Evolutionary conservation across 2,113 vertebrate genomes (phyloP).

Genomic region (Dicentrarchus labrax): DNA sequence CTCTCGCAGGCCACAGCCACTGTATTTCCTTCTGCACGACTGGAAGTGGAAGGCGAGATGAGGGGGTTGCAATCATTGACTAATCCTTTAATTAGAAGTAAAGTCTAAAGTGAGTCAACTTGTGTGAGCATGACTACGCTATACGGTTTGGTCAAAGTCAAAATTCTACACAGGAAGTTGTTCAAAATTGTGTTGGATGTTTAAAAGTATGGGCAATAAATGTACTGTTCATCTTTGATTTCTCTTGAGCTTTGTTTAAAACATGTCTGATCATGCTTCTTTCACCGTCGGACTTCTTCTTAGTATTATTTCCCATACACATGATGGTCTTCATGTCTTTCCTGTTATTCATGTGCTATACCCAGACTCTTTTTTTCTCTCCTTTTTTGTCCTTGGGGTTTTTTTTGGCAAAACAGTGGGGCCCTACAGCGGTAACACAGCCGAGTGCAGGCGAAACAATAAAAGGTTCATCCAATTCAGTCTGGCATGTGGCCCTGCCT

Average conservation of each 20-base stretch:
- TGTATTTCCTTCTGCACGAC: too few relatives aligned
- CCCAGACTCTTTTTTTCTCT: background rate
- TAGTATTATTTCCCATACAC: background rate
- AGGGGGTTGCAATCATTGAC: too few relatives aligned
- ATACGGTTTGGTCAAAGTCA: too few relatives aligned
- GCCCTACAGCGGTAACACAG: constrained; percentile 38
- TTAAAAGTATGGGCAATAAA: background rate
- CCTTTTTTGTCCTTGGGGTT: constrained; percentile 32
- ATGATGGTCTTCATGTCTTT: background rate
- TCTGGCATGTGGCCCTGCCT: constrained; percentile 75
- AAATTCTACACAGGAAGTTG: background rate
- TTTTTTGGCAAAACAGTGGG: constrained; percentile 48
- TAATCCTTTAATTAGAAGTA: background rate
- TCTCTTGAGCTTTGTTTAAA: background rate
- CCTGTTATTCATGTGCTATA: constrained; percentile 29
- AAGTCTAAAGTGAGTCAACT: background rate
- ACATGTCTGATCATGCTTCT: background rate
- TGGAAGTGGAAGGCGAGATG: too few relatives aligned
- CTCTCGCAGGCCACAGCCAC: too few relatives aligned
- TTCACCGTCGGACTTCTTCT: background rate
- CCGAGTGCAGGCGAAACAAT: constrained; percentile 67
- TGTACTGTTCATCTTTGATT: background rate
- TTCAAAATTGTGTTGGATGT: too few relatives aligned
- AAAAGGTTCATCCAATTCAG: constrained; percentile 73
- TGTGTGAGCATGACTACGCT: too few relatives aligned